Base-by-base conservation (phyloP, 2,113 vertebrate species). In the human (Homo sapiens) region DNA sequence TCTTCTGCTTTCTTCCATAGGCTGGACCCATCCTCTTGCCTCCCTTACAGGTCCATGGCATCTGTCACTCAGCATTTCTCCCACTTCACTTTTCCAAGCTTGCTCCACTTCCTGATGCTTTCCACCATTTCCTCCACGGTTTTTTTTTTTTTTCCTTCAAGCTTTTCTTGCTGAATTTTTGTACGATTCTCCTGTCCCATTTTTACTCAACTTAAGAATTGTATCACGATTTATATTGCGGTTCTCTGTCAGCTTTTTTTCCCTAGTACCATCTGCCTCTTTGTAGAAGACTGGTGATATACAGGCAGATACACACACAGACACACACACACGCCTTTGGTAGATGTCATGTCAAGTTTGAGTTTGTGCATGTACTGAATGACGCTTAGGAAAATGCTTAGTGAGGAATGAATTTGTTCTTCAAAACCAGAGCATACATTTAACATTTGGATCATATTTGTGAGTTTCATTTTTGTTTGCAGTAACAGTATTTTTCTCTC, bases 241-340 rank as follows among this genome's bases (percentile, higher is more conserved):
- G 55, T 73, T 92, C 61, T 94, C 79, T 91, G 93, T 93, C 96
- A 92, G 86, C 68, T 73, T 59, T 52, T 48, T 59, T 25, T 11
- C 25, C 90, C 70, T 48, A 5, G n/a, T 55, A 52, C 91, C 70
- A 93, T 96, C 92, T 97, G 94, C 93, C 50, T 93, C 79, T 93
- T 84, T 35, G 35, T 82, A 75, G 87, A 92, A 25, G 59, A 76
- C 43, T 94, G 72, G 30, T 61, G 80, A 73, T 57, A 45, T 8
- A 32, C 64, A 70, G 13, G 43, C 13, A 86, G 40, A 76, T 40
- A 38, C 45, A 30, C 50, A 59, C 25, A 32, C 64, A 68, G 30
- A 66, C 75, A 79, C 27, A 48, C 66, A n/a, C 40, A 20, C 38
- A 13, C 48, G 73, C 48, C 78, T 87, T 89, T 50, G n/a, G 23